Conservation (phyloP, 2,888 invertebrate species). For the Megalurothrips usitatus region DNA sequence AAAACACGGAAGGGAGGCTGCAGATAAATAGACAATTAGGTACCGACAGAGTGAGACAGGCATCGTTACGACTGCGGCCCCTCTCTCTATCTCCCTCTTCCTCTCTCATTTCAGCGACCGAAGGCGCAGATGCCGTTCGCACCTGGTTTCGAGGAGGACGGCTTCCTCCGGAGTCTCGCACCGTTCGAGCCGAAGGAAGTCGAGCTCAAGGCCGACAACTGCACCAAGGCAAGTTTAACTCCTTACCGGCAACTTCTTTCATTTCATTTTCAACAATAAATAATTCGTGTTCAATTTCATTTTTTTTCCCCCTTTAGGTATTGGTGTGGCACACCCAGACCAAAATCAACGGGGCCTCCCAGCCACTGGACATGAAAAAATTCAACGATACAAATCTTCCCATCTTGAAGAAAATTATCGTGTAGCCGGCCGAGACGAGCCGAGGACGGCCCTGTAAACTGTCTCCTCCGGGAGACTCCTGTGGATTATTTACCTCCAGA, state of each 20-base stretch:
- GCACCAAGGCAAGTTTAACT: constrained; percentile 56
- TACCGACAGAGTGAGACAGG: too few relatives aligned
- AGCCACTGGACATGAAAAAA: constrained; percentile 53
- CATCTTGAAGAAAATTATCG: constrained; percentile 53
- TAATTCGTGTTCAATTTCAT: constrained; percentile 26
- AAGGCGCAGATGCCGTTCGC: constrained; percentile 65
- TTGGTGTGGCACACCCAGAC: constrained; percentile 72
- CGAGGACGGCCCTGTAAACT: background rate
- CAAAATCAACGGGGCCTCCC: constrained; percentile 60
- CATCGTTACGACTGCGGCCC: too few relatives aligned
- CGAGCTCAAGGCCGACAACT: constrained; percentile 72
- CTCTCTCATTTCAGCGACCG: constrained; percentile 45
- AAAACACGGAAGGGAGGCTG: too few relatives aligned
- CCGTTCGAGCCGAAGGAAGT: constrained; percentile 60
- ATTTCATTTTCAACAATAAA: background rate
- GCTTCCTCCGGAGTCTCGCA: constrained; percentile 63
- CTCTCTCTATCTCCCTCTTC: background rate
- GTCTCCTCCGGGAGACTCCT: background rate
- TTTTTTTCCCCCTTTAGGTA: constrained; percentile 49
- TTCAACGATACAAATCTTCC: constrained; percentile 61
- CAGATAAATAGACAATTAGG: too few relatives aligned
- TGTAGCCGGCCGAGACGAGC: constrained; percentile 45
- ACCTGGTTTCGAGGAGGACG: constrained; percentile 72
- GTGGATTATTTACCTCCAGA: background rate
- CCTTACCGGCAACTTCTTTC: background rate